Evolutionary conservation across 2,888 invertebrate species (phyloP).

Genomic region (Noctuana brunneofusca): DNA sequence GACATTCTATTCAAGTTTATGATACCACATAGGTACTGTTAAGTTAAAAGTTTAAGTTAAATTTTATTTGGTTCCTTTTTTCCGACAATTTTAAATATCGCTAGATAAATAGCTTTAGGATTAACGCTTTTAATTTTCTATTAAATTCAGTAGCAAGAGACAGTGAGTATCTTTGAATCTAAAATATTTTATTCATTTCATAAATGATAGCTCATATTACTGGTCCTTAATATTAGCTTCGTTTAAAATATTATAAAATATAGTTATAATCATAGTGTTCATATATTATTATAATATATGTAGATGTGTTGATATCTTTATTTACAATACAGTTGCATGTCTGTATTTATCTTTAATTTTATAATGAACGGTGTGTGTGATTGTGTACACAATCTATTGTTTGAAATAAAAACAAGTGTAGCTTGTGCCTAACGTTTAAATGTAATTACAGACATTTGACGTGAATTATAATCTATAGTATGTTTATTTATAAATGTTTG

Average conservation of each 20-base stretch:
- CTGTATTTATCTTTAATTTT: slow-evolving; percentile 11
- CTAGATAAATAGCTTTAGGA: no score
- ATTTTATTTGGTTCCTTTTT: no score
- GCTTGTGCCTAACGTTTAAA: not conserved
- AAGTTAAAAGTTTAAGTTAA: no score
- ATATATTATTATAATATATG: slow-evolving; percentile 9
- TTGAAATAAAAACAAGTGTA: not conserved
- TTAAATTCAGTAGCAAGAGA: no score
- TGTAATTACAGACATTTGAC: slow-evolving; percentile 27
- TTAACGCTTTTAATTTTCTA: no score
- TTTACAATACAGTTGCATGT: slow-evolving; percentile 11
- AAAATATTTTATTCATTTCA: not conserved
- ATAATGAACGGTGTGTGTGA: slow-evolving; percentile 1
- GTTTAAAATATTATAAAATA: slow-evolving; percentile 9
- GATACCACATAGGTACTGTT: no score
- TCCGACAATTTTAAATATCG: no score
- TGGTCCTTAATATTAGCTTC: slow-evolving; percentile 16
- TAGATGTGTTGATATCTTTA: slow-evolving; percentile 12
- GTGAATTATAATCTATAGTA: slow-evolving; percentile 7
- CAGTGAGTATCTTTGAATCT: no score
- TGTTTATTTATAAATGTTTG: slow-evolving; percentile 4
- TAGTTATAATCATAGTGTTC: slow-evolving; percentile 19
- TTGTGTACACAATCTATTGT: not conserved
- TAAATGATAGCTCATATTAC: not conserved
- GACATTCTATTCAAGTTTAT: not conserved